These are phyloP conservation scores for Geococcyx californianus DNA, from an alignment of 2,113 vertebrate species.

Conservation along the genomic window DNA sequence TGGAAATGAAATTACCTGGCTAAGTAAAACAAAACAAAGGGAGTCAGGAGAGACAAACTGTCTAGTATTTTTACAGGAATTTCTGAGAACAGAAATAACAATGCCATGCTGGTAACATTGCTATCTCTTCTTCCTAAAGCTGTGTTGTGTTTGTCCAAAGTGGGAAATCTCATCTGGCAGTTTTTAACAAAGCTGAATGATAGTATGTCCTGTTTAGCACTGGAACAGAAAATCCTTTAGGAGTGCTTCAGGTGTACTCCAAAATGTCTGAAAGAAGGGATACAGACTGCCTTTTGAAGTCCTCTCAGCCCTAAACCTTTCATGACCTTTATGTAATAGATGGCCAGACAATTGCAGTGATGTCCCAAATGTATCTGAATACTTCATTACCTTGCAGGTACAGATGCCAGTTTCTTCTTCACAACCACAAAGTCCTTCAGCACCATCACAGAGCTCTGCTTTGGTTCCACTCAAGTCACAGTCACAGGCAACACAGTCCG, in stretches of 20 bases:
- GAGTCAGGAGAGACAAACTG: background rate
- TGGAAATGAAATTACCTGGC: background rate
- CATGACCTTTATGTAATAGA: background rate
- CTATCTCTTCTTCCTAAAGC: background rate
- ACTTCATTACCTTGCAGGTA: conserved; percentile 86
- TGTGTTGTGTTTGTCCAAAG: background rate
- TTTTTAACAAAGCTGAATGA: background rate
- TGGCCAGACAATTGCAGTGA: background rate
- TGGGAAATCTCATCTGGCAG: background rate
- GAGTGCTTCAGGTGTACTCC: background rate
- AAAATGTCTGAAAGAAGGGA: background rate
- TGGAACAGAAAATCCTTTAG: background rate
- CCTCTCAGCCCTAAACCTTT: background rate
- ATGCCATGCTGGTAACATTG: background rate
- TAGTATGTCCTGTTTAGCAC: background rate
- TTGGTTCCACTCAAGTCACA: conserved; percentile 85
- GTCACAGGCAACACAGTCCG: conserved; percentile 84
- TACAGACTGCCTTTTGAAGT: background rate
- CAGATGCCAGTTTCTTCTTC: conserved; percentile 77
- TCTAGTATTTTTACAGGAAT: background rate
- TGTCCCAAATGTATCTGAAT: background rate
- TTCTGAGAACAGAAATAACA: background rate
- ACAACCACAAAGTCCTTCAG: conserved; percentile 82
- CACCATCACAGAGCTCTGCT: conserved; percentile 74
- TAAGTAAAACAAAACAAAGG: background rate